Conservation (phyloP, 2,113 vertebrate species). For the Entosphenus tridentatus region DNA sequence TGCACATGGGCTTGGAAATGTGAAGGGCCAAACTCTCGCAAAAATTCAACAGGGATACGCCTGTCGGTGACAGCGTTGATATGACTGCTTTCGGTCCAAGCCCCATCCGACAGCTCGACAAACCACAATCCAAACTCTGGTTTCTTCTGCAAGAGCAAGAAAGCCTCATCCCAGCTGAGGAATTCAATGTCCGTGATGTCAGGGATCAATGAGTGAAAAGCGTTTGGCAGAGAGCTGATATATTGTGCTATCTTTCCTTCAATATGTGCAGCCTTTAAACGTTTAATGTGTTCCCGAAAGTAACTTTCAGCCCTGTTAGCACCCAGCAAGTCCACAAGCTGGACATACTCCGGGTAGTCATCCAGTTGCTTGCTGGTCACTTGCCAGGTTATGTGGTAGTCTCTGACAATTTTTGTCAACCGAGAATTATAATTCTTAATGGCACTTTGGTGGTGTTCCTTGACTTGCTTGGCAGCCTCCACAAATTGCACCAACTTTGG, state of each 20-base stretch:
- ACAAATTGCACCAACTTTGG: conserved; percentile 86
- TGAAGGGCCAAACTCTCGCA: conserved; percentile 50
- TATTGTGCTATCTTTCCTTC: conserved; percentile 31
- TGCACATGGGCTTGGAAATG: conserved; percentile 83
- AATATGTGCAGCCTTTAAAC: background rate
- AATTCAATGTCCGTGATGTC: conserved; percentile 73
- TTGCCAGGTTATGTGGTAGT: conserved; percentile 92
- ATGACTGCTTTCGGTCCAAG: conserved; percentile 88
- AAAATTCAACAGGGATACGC: conserved; percentile 81
- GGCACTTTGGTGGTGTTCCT: conserved; percentile 59
- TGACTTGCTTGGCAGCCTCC: conserved; percentile 76
- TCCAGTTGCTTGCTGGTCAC: conserved; percentile 62
- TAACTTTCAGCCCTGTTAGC: background rate
- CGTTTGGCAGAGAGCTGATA: conserved; percentile 70
- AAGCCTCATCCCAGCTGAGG: conserved; percentile 65
- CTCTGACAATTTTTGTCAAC: conserved; percentile 55
- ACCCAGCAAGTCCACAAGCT: background rate
- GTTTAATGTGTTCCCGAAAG: background rate
- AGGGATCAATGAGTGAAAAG: conserved; percentile 62
- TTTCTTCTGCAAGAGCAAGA: conserved; percentile 56
- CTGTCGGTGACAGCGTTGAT: conserved; percentile 74
- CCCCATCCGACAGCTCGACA: conserved; percentile 63
- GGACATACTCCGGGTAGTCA: conserved; percentile 29
- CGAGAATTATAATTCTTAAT: conserved; percentile 80
- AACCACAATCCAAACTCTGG: conserved; percentile 78